phyloP scores from a whole-genome alignment of 2,888 invertebrate genomes.

The Rhogogaster chlorosoma region DNA sequence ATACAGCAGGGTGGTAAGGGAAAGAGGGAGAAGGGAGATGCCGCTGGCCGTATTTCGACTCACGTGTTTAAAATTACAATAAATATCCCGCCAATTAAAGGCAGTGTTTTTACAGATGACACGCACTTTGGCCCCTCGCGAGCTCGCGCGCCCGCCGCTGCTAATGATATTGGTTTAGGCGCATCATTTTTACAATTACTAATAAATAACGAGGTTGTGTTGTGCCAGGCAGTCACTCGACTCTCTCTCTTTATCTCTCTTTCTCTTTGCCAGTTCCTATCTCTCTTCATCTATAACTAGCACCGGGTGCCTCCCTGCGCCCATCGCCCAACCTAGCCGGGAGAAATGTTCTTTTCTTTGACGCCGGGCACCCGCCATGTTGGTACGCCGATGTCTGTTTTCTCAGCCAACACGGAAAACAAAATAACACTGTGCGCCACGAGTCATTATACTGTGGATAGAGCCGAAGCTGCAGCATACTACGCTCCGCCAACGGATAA shows the following conservation, averaged over 20 bases:
- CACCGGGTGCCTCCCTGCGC: not conserved
- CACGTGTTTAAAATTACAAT: slow-evolving; percentile 74
- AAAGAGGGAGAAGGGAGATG: slow-evolving; percentile 50
- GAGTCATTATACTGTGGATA: slow-evolving; percentile 21
- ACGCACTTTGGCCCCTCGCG: slow-evolving; percentile 54
- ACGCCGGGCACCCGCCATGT: slow-evolving; percentile 44
- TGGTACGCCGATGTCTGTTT: slow-evolving; percentile 39
- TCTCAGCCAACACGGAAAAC: slow-evolving; percentile 38
- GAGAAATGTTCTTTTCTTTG: slow-evolving; percentile 24
- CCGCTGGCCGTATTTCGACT: slow-evolving; percentile 54
- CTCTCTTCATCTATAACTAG: slow-evolving; percentile 53
- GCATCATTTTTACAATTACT: slow-evolving; percentile 69
- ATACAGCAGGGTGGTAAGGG: not conserved
- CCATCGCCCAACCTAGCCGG: slow-evolving; percentile 52
- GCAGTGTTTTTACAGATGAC: slow-evolving; percentile 76
- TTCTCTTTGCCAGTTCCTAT: slow-evolving; percentile 22
- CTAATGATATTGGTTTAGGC: slow-evolving; percentile 71
- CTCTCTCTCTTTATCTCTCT: slow-evolving; percentile 48
- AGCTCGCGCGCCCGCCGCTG: slow-evolving; percentile 60
- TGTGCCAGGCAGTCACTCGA: slow-evolving; percentile 47
- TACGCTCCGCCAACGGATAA: not conserved
- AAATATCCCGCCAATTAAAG: slow-evolving; percentile 71
- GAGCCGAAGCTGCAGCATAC: not conserved
- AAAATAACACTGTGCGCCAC: slow-evolving; percentile 32
- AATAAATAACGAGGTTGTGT: slow-evolving; percentile 69